Evolutionary conservation across 35 echinoderm and acorn worm species (phyloP).

Genomic region (Heliocidaris erythrogramma): DNA sequence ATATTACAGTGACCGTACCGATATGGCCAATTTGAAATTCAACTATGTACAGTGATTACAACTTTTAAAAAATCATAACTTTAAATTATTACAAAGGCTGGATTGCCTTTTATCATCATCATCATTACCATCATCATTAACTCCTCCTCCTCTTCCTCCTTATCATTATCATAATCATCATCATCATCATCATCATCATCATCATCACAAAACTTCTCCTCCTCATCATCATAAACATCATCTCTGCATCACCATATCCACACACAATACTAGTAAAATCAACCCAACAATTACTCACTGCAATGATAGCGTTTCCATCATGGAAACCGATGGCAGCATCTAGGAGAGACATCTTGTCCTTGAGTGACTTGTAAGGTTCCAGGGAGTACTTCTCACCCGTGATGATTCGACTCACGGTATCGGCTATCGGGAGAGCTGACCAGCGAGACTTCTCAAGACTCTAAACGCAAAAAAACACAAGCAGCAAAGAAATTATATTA

Average conservation of each 20-base stretch:
- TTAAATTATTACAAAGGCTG: no score
- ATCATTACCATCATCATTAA: neutral
- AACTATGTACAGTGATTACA: no score
- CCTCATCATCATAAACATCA: neutral
- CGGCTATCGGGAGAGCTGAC: slow-evolving; percentile 62
- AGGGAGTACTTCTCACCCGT: slow-evolving; percentile 81
- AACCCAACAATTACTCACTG: slow-evolving; percentile 67
- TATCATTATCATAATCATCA: no score
- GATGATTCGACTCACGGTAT: slow-evolving; percentile 74
- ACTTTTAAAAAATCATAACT: no score
- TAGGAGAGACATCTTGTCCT: slow-evolving; percentile 80
- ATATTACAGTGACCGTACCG: no score
- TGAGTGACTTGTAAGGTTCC: slow-evolving; percentile 80
- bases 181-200: no score
- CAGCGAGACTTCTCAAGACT: slow-evolving; percentile 67
- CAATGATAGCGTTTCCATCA: slow-evolving; percentile 93
- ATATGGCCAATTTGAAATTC: no score
- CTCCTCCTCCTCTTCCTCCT: no score
- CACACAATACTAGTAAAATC: neutral
- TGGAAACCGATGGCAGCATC: slow-evolving; percentile 83
- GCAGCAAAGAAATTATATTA: neutral
- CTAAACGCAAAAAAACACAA: slow-evolving; percentile 45
- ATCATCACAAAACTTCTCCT: no score
- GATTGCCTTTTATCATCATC: no score
- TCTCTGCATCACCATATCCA: neutral